A percentile compares a stretch with the other conserved stretches of the same genome.
phyloP scores from a whole-genome alignment of 2,113 vertebrate genomes.

The Ailurus styani region DNA sequence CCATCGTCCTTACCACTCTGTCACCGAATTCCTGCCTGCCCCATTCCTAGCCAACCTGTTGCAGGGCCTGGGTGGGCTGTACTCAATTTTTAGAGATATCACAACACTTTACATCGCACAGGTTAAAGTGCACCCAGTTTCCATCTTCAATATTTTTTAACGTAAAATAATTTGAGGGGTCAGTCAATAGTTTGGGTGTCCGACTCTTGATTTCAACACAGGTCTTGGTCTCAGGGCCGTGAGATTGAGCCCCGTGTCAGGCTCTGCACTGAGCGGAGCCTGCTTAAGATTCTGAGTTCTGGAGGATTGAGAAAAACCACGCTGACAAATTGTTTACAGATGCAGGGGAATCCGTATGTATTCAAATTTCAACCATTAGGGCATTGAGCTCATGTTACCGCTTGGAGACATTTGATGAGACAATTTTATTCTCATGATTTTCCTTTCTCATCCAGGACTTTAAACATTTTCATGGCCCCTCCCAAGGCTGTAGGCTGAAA shows the following conservation, averaged over 20 bases:
- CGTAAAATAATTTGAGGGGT: neutral
- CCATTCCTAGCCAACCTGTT: accelerated
- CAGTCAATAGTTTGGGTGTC: neutral
- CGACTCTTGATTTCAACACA: neutral
- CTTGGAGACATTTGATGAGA: neutral
- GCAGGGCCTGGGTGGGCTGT: neutral
- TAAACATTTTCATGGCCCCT: neutral
- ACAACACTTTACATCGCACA: accelerated
- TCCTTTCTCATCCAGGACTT: neutral
- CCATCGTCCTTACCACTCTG: accelerated
- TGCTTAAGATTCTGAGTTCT: neutral
- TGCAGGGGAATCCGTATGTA: accelerated
- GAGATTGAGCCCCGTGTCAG: neutral
- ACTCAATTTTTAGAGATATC: neutral
- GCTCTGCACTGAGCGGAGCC: neutral
- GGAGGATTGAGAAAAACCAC: neutral
- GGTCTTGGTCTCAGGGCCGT: neutral
- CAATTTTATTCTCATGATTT: neutral
- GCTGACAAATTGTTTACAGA: neutral
- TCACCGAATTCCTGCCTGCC: neutral
- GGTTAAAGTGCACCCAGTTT: neutral
- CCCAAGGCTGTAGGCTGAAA: neutral
- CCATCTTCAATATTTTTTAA: neutral
- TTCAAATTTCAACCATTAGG: neutral
- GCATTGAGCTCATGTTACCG: neutral